A percentile compares a stretch with the other conserved stretches of the same genome.
Conservation (phyloP, 2,797 vertebrate species). For the Ctenopoma kingsleyae region DNA sequence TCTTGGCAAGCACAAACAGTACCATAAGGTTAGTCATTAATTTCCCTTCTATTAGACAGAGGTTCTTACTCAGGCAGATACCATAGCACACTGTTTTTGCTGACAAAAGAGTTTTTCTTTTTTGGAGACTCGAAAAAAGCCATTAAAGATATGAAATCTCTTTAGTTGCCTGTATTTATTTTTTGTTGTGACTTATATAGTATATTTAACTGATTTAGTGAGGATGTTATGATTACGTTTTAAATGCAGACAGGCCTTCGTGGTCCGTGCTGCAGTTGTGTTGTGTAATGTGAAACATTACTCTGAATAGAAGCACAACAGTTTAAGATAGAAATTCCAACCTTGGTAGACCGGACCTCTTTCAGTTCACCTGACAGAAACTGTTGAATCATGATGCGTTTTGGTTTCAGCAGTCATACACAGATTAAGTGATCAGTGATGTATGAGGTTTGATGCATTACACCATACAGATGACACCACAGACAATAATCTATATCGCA, state of each 20-base stretch:
- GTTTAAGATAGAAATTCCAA: background rate
- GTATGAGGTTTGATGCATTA: slow-evolving; percentile 47
- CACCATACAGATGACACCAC: slow-evolving; percentile 21
- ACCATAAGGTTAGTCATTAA: background rate
- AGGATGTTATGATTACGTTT: too few species aligned
- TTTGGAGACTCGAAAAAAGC: background rate
- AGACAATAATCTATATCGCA: slow-evolving; percentile 52
- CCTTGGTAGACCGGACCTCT: background rate
- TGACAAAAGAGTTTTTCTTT: background rate
- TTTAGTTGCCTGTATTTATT: background rate
- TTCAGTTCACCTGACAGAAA: slow-evolving; percentile 13
- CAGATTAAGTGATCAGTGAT: slow-evolving; percentile 19
- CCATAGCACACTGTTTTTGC: background rate
- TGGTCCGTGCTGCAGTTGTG: background rate
- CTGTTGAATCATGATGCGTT: slow-evolving; percentile 5
- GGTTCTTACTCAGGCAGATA: background rate
- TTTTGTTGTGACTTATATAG: too few species aligned
- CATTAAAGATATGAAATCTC: background rate
- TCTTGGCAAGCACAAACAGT: slow-evolving; percentile 12
- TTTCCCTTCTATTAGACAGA: background rate
- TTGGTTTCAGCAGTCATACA: slow-evolving; percentile 19
- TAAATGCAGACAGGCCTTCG: too few species aligned
- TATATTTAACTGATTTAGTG: too few species aligned
- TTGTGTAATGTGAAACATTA: background rate
- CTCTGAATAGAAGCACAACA: too few species aligned